A percentile compares a stretch with the other conserved stretches of the same genome.
These are phyloP conservation scores for Julus scandinavius DNA, from an alignment of 2,888 invertebrate species.

Conservation along the genomic window DNA sequence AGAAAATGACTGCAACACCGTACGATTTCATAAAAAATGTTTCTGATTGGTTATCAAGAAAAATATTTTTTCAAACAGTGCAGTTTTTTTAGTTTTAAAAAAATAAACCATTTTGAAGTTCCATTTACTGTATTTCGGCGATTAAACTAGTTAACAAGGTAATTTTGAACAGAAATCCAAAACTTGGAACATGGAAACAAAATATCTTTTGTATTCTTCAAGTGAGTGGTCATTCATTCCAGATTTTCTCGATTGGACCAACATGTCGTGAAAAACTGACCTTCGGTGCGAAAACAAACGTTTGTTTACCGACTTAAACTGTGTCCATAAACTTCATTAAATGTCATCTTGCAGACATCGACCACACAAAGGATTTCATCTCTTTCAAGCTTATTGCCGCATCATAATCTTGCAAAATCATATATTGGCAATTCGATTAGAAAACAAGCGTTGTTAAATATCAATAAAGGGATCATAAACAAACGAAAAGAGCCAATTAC, in stretches of 20 bases:
- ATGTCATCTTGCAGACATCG: not conserved
- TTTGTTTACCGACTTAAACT: not conserved
- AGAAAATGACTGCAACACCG: too few species aligned
- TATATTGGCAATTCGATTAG: slow-evolving; percentile 11
- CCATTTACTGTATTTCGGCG: too few species aligned
- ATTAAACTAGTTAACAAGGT: too few species aligned
- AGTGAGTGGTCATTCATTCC: not conserved
- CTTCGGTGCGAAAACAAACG: not conserved
- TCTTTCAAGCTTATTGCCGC: not conserved
- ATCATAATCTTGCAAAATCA: slow-evolving; percentile 30
- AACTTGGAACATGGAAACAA: too few species aligned
- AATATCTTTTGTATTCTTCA: not conserved
- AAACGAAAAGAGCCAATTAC: not conserved
- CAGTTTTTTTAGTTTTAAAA: too few species aligned
- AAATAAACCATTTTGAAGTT: too few species aligned
- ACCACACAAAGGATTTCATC: not conserved
- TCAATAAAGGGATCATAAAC: not conserved
- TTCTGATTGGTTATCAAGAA: too few species aligned
- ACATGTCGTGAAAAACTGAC: not conserved
- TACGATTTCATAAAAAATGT: too few species aligned
- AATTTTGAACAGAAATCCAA: too few species aligned
- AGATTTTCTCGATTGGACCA: not conserved
- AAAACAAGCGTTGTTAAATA: not conserved
- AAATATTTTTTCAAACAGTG: too few species aligned
- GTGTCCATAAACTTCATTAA: slow-evolving; percentile 20